Evolutionary conservation across 2,888 invertebrate species (phyloP), one percentile per base, ranked within the genome.

Genomic region (Steinernema carpocapsae): DNA sequence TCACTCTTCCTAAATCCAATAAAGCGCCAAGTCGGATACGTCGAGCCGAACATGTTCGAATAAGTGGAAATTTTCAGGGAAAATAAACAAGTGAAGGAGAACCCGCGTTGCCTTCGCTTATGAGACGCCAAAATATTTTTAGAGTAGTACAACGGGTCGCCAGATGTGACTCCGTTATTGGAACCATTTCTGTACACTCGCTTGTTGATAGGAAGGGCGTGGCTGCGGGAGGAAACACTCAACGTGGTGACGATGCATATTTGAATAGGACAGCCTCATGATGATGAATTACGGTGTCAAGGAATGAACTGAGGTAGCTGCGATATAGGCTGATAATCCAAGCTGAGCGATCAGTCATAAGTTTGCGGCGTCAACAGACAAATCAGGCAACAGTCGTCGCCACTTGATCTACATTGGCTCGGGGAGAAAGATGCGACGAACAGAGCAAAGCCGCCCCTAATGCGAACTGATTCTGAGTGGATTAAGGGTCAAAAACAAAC

Each of bases 401-500:
- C 37, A 6, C 10, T 37, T 10, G 10, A 37, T 37, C 10, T 37
- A 3, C 37, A 37, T n/a, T n/a, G n/a, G 37, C 37, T 37, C 10
- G 52, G 24, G 3, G 52, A 52, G 12, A n/a, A 17, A 19, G 51
- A 22, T 22, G 24, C 56, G 29, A 64, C 32, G 29, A 29, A 26
- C 56, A 26, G 56, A 56, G 14, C 17, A 32, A 17, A 17, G 14
- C 32, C 17, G 7, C 17, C 64, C 32, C 64, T 64, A 64, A 64
- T 64, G 32, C 64, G 64, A 32, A 64, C 29, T 32, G 32, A 64
- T 64, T 64, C 64, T 64, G 64, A 64, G 64, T 64, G 64, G 64
- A 64, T 64, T 64, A 64, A 14, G 64, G 12, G 64, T 64, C 64
- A 37, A 64, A 64, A 64, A 64, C 64, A 64, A 64, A 64, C 32